Conservation (phyloP, 1,140 invertebrate genomes). For the Camponotus vicinus region DNA sequence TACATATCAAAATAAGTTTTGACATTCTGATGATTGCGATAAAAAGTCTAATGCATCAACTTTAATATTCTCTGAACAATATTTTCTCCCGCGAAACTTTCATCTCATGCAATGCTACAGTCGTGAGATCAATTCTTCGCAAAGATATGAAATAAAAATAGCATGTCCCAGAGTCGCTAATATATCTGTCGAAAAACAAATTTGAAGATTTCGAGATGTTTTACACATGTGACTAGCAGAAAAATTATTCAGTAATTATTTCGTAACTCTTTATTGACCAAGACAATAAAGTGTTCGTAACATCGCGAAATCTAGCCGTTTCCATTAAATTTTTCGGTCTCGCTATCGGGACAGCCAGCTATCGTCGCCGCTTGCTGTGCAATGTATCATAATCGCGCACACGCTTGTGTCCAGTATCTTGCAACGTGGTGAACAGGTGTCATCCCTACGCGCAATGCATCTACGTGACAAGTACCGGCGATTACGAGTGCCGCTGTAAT, state of each 20-base stretch:
- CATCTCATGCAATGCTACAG: background rate
- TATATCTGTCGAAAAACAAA: background rate
- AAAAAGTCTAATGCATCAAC: conserved; percentile 3
- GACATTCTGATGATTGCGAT: conserved; percentile 8
- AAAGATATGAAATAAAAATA: background rate
- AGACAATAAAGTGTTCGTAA: background rate
- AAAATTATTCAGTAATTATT: background rate
- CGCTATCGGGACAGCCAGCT: conserved; percentile 16
- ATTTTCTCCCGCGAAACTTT: conserved; percentile 39
- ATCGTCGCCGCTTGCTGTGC: conserved; percentile 28
- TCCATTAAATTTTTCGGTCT: conserved; percentile 20
- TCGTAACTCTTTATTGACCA: background rate
- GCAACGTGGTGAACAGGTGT: conserved; percentile 92
- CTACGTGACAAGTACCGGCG: conserved; percentile 86
- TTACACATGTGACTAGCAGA: background rate
- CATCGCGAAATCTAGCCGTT: background rate
- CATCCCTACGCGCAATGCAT: conserved; percentile 92
- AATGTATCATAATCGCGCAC: conserved; percentile 76
- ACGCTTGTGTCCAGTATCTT: conserved; percentile 87
- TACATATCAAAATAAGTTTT: conserved; percentile 13
- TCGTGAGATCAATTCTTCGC: conserved; percentile 4
- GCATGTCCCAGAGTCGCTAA: background rate
- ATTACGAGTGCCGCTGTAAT: conserved; percentile 92
- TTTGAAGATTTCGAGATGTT: background rate
- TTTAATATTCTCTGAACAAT: conserved; percentile 15